Evolutionary conservation across 2,888 invertebrate genomes (phyloP).

Genomic region (Plebejus melissa): DNA sequence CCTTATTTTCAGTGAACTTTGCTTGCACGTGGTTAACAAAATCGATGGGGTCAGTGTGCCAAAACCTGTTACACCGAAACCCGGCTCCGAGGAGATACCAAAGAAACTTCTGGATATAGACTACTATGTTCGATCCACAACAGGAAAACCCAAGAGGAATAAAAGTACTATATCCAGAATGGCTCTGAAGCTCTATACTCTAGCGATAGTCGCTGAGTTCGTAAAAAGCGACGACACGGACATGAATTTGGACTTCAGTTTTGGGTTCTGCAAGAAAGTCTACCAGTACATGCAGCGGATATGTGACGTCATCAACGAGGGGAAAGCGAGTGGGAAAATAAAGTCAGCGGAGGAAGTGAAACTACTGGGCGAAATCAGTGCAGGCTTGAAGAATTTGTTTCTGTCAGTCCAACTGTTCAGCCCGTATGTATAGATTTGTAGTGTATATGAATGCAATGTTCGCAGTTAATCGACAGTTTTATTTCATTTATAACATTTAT

Average conservation of each 20-base stretch:
- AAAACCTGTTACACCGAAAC: not conserved
- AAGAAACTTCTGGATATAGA: not conserved
- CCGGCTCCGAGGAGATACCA: not conserved
- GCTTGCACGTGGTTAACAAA: not conserved
- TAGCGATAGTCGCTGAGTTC: slow-evolving; percentile 15
- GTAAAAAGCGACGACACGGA: not conserved
- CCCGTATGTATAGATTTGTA: not conserved
- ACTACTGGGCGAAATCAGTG: not conserved
- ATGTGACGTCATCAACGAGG: slow-evolving; percentile 10
- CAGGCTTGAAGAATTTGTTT: not conserved
- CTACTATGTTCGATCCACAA: not conserved
- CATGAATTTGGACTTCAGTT: slow-evolving; percentile 15
- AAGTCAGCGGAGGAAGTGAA: not conserved
- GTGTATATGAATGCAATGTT: no score
- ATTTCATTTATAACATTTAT: no score
- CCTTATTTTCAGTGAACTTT: not conserved
- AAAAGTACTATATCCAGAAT: not conserved
- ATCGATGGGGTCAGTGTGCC: not conserved
- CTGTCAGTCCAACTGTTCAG: not conserved
- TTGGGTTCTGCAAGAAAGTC: not conserved
- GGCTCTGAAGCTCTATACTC: slow-evolving; percentile 21
- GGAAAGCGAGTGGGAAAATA: slow-evolving; percentile 30
- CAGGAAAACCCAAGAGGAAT: not conserved
- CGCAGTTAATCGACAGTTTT: no score
- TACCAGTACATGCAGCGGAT: not conserved